Evolutionary conservation across 2,113 vertebrate species (phyloP), one percentile per base, ranked within the genome.

Genomic region (Pollimyrus isidori): DNA sequence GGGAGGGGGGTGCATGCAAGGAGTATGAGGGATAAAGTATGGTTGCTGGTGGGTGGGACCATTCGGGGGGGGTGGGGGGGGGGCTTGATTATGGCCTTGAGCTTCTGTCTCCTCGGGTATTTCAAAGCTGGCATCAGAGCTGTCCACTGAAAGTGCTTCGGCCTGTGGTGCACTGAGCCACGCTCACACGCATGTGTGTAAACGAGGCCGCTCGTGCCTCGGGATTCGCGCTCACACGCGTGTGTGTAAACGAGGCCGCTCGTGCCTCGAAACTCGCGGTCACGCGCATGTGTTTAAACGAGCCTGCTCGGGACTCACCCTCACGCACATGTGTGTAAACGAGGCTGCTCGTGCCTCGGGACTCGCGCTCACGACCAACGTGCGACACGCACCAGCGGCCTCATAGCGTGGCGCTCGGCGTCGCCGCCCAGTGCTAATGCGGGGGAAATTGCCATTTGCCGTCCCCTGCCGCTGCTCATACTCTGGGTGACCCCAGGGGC

Each of bases 361-460:
- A 80, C 35, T 45, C 52, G 4, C 39, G 30, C 17, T 82, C 48
- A 73, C 3, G 15, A 26, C 15, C 69, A 26, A 1, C 73, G 17
- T 73, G 62, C 69, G 46, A 89, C 35, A 26, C 6, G 2, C 73
- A 6, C 65, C 30, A 30, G 45, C 45, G 39, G 35, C 19, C 52
- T 56, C 42, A 7, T 19, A 21, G 46, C 7, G n/a, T 7, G 4
- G 23, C 3, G 23, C 62, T 30, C 15, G 13, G 62, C 2, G 10
- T n/a, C 49, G 26, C 48, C 53, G 3, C 35, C 49, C 46, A 10
- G 50, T 5, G 48, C 89, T 84, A 10, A 83, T 89, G 90, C 26
- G 23, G 65, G 90, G 90, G 89, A 92, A 91, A 92, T 92, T 92
- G 90, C 89, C 90, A 90, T 91, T 90, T 92, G 58, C 58, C 80